phyloP scores from a whole-genome alignment of 2,113 vertebrate species.

The Bambusicola thoracicus region DNA sequence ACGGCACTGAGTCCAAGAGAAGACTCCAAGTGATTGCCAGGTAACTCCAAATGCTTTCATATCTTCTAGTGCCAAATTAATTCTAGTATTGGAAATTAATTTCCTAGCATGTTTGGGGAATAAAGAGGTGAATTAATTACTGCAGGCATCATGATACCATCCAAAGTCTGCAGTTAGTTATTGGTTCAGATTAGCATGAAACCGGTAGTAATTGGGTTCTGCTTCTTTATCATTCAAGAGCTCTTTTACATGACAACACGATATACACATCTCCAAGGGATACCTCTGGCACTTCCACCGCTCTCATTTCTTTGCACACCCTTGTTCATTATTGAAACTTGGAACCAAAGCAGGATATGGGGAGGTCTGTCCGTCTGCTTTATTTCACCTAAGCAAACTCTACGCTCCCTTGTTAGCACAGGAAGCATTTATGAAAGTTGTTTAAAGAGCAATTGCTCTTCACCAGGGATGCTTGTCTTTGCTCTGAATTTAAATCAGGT shows the following conservation, averaged over 20 bases:
- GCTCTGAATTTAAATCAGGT: constrained; percentile 54
- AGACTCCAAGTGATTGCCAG: constrained; percentile 64
- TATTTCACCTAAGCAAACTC: constrained; percentile 68
- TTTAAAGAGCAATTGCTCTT: constrained; percentile 61
- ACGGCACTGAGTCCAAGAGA: not conserved
- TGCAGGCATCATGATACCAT: constrained; percentile 37
- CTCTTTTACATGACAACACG: constrained; percentile 80
- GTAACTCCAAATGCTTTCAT: constrained; percentile 43
- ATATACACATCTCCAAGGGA: constrained; percentile 75
- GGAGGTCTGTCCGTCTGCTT: constrained; percentile 43
- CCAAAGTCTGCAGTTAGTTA: constrained; percentile 47
- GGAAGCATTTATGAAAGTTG: constrained; percentile 65
- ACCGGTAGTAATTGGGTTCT: constrained; percentile 68
- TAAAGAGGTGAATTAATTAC: constrained; percentile 80
- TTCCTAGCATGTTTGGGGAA: constrained; percentile 62
- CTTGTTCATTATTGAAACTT: constrained; percentile 72
- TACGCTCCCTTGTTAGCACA: constrained; percentile 18
- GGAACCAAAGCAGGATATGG: constrained; percentile 50
- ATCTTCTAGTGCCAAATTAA: constrained; percentile 70
- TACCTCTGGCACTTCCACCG: constrained; percentile 75
- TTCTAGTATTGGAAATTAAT: constrained; percentile 76
- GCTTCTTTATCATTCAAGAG: constrained; percentile 71
- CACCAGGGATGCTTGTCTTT: not conserved
- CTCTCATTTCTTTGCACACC: constrained; percentile 74
- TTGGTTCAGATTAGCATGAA: constrained; percentile 72